A percentile compares a stretch with the other conserved stretches of the same genome.
These are phyloP conservation scores for Eupithecia exiguata DNA, from an alignment of 2,888 invertebrate genomes.

Conservation along the genomic window DNA sequence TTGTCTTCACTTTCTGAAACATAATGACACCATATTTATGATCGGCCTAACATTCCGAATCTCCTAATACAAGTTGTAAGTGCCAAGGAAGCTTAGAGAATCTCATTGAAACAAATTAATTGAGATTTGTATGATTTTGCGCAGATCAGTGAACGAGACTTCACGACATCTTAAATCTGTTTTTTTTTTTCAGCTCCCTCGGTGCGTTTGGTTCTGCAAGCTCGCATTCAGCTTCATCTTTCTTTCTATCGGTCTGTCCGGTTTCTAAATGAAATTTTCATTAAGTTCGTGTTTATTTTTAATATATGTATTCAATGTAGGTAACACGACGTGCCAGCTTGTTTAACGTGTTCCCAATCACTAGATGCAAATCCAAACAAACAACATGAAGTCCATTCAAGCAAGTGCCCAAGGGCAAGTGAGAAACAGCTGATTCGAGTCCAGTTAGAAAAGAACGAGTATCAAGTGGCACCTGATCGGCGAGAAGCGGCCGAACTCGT, in stretches of 20 bases:
- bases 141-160: background rate
- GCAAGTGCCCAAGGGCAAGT: conserved; percentile 60
- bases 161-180: background rate
- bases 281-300: background rate
- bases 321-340: conserved; percentile 47
- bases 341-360: background rate
- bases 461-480: conserved; percentile 80
- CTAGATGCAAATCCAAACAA: conserved; percentile 7
- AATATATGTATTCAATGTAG: background rate
- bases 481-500: conserved; percentile 80
- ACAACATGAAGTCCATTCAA: conserved; percentile 37
- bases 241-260: background rate
- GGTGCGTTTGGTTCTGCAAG: background rate
- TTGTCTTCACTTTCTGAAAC: conserved; percentile 72
- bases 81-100: background rate
- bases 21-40: conserved; percentile 33
- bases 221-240: background rate
- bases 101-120: background rate
- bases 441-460: conserved; percentile 82
- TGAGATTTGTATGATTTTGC: background rate
- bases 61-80: background rate
- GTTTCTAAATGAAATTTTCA: background rate
- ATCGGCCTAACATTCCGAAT: background rate
- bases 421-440: conserved; percentile 78
- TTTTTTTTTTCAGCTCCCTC: background rate